These are phyloP conservation scores for Sakesphorus luctuosus DNA, from an alignment of 2,113 vertebrate species.

Conservation along the genomic window DNA sequence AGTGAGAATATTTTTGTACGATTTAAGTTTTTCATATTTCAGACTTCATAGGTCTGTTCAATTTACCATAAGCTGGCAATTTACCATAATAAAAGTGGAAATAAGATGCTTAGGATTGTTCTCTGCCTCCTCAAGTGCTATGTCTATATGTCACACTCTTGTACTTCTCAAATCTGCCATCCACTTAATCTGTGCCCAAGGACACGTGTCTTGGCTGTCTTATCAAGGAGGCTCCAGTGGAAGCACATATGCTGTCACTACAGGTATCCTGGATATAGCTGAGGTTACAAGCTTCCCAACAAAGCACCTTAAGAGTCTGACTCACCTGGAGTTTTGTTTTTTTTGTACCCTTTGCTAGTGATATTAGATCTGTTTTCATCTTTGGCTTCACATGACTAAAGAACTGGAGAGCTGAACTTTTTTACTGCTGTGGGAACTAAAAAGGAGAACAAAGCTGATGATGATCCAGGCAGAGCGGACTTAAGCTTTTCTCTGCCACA, in stretches of 20 bases:
- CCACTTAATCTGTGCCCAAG: not conserved
- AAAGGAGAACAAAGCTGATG: not conserved
- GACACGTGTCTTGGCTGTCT: fast-evolving
- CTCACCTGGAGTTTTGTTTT: not conserved
- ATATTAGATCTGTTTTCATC: not conserved
- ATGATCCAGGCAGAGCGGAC: not conserved
- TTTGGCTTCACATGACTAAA: not conserved
- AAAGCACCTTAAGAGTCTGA: not conserved
- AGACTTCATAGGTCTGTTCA: not conserved
- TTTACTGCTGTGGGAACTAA: not conserved
- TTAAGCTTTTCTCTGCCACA: not conserved
- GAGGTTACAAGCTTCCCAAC: not conserved
- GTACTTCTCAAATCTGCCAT: not conserved
- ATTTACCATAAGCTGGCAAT: not conserved
- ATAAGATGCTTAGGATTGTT: not conserved
- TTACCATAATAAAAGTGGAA: not conserved
- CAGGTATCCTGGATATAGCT: fast-evolving
- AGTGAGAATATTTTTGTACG: not conserved
- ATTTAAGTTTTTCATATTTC: not conserved
- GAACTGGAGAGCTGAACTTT: not conserved
- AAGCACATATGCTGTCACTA: not conserved
- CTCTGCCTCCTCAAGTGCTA: not conserved
- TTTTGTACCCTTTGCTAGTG: not conserved
- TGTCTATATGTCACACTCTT: not conserved
- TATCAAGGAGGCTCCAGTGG: not conserved